Percentiles rank a stretch among this genome's conserved stretches.
Evolutionary conservation across 2,888 invertebrate genomes (phyloP).

Genomic region (Anoplius nigerrimus): DNA sequence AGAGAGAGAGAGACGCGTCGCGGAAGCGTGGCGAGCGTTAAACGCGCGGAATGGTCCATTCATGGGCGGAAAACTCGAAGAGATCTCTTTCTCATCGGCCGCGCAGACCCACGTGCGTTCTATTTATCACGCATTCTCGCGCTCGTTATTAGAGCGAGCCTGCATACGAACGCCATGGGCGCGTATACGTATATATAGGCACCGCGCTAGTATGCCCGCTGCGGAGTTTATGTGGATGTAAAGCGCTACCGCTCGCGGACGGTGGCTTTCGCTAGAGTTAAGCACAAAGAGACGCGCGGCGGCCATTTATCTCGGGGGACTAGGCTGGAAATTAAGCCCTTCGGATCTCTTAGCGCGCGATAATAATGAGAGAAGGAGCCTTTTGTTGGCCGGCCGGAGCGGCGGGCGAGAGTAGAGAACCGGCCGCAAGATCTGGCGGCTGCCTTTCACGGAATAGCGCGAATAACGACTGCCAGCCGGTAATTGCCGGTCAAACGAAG

Average conservation of each 20-base stretch:
- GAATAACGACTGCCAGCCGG: slow-evolving; percentile 56
- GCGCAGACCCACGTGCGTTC: slow-evolving; percentile 42
- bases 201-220: not conserved
- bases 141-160: slow-evolving; percentile 7
- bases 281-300: slow-evolving; percentile 7
- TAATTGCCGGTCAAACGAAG: slow-evolving; percentile 53
- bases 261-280: not conserved
- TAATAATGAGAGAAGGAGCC: slow-evolving; percentile 69
- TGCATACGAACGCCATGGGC: not conserved
- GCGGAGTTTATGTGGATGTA: not conserved
- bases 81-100: slow-evolving; percentile 2
- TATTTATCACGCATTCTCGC: slow-evolving; percentile 50
- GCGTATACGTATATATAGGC: not conserved
- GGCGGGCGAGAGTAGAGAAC: slow-evolving; percentile 62
- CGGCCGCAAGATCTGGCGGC: slow-evolving; percentile 49
- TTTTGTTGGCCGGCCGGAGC: slow-evolving; percentile 60
- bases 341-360: slow-evolving; percentile 58
- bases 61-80: not conserved
- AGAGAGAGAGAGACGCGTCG: not conserved
- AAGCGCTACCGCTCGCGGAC: not conserved
- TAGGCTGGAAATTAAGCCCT: slow-evolving; percentile 55
- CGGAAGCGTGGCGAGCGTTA: not conserved
- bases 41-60: not conserved
- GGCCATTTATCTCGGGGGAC: slow-evolving; percentile 48
- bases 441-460: slow-evolving; percentile 48